Percentiles rank a stretch among this genome's conserved stretches.
Evolutionary conservation across 2,797 vertebrate species (phyloP).

Genomic region (Apodemus agrarius): DNA sequence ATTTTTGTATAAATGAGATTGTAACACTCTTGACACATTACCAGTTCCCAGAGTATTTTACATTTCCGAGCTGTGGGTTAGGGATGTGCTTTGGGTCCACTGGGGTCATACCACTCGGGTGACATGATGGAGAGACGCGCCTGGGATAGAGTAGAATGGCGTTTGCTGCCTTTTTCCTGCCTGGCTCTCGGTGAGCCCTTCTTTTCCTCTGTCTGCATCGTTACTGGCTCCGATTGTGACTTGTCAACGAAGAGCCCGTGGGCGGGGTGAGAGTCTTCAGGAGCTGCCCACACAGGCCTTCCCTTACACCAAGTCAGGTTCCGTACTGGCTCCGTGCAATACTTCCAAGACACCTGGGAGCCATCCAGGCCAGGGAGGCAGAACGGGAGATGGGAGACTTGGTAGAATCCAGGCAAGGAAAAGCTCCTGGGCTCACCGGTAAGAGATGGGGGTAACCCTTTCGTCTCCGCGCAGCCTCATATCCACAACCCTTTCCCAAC

Average conservation of each 20-base stretch:
- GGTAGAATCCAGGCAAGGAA: background rate
- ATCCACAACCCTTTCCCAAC: background rate
- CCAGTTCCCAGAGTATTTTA: background rate
- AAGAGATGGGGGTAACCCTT: background rate
- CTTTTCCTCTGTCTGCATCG: background rate
- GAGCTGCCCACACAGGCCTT: background rate
- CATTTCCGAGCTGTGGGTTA: conserved; percentile 16
- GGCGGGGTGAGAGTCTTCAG: background rate
- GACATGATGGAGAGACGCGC: background rate
- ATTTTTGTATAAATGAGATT: conserved; percentile 45
- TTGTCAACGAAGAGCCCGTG: background rate
- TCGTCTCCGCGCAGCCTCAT: accelerated
- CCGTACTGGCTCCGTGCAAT: background rate
- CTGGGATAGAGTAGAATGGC: background rate
- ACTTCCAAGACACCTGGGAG: background rate
- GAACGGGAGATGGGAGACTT: background rate
- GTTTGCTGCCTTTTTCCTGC: background rate
- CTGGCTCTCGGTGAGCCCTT: background rate
- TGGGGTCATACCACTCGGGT: background rate
- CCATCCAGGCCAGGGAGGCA: background rate
- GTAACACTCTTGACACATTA: conserved; percentile 9
- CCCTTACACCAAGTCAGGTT: background rate
- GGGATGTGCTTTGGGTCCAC: background rate
- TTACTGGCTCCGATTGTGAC: conserved; percentile 7
- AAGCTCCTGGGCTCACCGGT: background rate